Base-by-base conservation (phyloP, 2,113 vertebrate species). In the Penelope pileata region DNA sequence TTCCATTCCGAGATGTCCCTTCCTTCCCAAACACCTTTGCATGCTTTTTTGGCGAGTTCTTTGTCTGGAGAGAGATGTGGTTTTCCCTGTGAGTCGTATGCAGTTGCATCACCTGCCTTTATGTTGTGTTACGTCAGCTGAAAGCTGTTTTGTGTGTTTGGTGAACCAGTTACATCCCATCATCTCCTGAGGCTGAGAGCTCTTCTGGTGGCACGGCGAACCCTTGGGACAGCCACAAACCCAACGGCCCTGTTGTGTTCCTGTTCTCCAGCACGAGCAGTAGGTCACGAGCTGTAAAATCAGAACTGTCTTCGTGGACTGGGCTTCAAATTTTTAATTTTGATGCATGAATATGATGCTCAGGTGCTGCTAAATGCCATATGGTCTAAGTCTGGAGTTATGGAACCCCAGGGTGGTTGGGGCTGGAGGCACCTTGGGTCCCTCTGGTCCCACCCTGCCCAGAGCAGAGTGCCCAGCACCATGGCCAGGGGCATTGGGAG, bases 261-360 rank as follows among this genome's bases (percentile, higher is more conserved):
- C 11, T 38, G 8, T 43, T 50, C 58, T 38, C n/a, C 4, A 7
- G n/a, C 73, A 47, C 0, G 1, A 59, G 64, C 43, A 47, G 32
- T 51, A 24, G 45, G 43, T 54, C 30, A 23, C 72, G n/a, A 59
- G 76, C 0, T 1, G 63, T 42, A 34, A 51, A 60, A 53, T 59
- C 63, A 15, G 29, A 10, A 6, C 43, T 53, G 17, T 42, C 38
- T 45, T 32, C 42, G 18, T 38, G 51, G 23, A 22, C n/a, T 38
- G 53, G 14, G 12, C 29, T 88, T 87, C 59, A 15, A 27, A 16
- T 42, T 60, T 78, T 73, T 11, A 27, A 38, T 70, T 42, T 40
- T 7, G 47, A 21, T 68, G 74, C 74, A 19, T 78, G 29, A 51
- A 12, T 18, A 12, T 12, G n/a, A 29, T 29, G 22, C 1, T 1